Evolutionary conservation across 2,797 vertebrate species (phyloP).

Genomic region (Buphagus erythrorhynchus): DNA sequence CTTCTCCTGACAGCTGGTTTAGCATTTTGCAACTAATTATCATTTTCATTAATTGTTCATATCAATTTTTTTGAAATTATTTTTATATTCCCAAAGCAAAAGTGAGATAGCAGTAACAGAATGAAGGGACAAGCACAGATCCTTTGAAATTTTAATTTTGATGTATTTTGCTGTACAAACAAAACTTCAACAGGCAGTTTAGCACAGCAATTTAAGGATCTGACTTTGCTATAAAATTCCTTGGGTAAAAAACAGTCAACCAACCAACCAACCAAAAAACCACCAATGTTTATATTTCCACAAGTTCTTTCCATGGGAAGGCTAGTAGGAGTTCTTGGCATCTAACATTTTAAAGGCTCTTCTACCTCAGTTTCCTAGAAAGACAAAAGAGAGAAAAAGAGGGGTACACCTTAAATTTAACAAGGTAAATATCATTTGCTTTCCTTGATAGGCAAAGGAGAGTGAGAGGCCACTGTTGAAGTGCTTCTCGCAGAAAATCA

Average conservation of each 20-base stretch:
- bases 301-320: neutral
- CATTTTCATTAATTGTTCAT: neutral
- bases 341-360: neutral
- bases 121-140: neutral
- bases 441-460: neutral
- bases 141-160: neutral
- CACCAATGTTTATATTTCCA: neutral
- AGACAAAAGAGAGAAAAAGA: neutral
- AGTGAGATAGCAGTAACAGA: neutral
- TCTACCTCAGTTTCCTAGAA: neutral
- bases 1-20: neutral
- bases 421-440: neutral
- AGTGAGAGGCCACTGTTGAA: neutral
- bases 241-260: neutral
- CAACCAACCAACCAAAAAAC: neutral
- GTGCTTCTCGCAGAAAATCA: neutral
- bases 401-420: neutral
- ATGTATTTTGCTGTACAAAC: neutral
- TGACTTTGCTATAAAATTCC: neutral
- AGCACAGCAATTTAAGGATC: neutral
- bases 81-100: neutral
- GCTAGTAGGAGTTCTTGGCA: neutral
- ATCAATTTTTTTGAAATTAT: neutral
- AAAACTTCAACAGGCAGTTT: neutral
- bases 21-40: neutral